Percentiles rank a stretch among this genome's conserved stretches.
These are phyloP conservation scores for Hirtodrosophila histrioides DNA, from an alignment of 2,888 invertebrate species.

Conservation along the genomic window DNA sequence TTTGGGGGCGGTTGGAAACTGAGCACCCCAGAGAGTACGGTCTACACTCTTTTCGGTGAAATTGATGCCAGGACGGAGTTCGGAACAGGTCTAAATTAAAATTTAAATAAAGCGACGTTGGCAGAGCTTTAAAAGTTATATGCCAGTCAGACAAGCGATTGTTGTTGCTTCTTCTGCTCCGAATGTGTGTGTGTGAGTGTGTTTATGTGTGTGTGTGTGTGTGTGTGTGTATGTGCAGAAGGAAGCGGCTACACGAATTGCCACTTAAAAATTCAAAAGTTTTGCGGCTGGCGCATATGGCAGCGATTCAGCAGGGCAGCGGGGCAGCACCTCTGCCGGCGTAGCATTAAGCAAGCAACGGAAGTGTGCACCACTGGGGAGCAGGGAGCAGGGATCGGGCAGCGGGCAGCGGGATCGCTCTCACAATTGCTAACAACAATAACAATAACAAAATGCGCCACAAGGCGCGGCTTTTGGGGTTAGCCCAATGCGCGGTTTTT, in stretches of 20 bases:
- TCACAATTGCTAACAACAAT: slow-evolving; percentile 51
- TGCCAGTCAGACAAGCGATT: slow-evolving; percentile 42
- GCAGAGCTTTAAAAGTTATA: slow-evolving; percentile 46
- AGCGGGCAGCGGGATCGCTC: slow-evolving; percentile 25
- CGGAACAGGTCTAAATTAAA: slow-evolving; percentile 40
- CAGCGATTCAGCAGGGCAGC: slow-evolving; percentile 30
- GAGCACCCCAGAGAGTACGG: background rate
- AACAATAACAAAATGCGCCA: slow-evolving; percentile 66
- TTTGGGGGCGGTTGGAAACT: no score
- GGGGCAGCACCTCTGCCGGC: slow-evolving; percentile 17
- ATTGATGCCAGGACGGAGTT: background rate
- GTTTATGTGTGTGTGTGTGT: slow-evolving; percentile 1
- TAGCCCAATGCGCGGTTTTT: slow-evolving; percentile 64
- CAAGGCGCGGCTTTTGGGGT: slow-evolving; percentile 61
- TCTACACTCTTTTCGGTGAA: background rate
- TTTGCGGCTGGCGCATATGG: slow-evolving; percentile 75
- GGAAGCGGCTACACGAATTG: slow-evolving; percentile 76
- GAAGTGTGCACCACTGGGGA: slow-evolving; percentile 35
- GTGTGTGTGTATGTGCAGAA: slow-evolving; percentile 22
- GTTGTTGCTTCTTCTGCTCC: slow-evolving; percentile 28
- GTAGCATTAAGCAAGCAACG: slow-evolving; percentile 6
- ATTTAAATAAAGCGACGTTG: slow-evolving; percentile 58
- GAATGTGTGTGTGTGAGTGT: slow-evolving; percentile 20
- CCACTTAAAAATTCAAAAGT: slow-evolving; percentile 79
- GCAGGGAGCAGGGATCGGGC: background rate